A percentile compares a stretch with the other conserved stretches of the same genome.
These are phyloP conservation scores for Incurvaria masculella DNA, from an alignment of 2,888 invertebrate genomes.

Conservation along the genomic window DNA sequence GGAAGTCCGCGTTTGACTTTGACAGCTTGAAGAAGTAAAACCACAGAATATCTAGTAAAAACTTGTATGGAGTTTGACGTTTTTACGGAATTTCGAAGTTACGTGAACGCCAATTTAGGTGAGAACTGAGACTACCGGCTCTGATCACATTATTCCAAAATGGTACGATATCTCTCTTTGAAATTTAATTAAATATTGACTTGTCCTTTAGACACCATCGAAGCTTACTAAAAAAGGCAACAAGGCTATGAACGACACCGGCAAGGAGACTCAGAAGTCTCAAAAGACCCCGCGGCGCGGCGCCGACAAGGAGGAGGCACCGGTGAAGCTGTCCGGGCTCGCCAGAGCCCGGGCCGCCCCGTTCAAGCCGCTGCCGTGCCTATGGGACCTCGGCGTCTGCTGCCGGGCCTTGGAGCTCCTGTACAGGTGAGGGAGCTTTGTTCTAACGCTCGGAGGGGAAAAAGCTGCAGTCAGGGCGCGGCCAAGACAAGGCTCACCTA, in stretches of 20 bases:
- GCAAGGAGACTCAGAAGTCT: constrained; percentile 26
- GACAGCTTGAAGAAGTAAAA: too few species aligned
- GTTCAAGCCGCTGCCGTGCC: constrained; percentile 37
- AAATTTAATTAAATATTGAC: too few species aligned
- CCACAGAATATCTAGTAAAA: too few species aligned
- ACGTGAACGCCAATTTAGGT: too few species aligned
- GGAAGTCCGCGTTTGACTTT: too few species aligned
- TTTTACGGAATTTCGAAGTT: too few species aligned
- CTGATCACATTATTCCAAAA: too few species aligned
- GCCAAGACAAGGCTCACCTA: too few species aligned
- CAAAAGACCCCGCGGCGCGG: constrained; percentile 14
- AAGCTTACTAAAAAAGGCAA: constrained; percentile 32
- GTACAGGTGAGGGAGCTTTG: constrained; percentile 26
- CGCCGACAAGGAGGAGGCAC: constrained; percentile 30
- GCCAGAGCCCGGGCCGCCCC: constrained; percentile 36
- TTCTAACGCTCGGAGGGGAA: neutral
- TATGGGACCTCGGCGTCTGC: constrained; percentile 37
- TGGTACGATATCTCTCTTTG: too few species aligned
- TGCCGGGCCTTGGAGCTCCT: constrained; percentile 32
- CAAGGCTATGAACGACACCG: constrained; percentile 33
- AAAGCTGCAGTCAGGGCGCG: neutral
- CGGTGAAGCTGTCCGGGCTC: constrained; percentile 28
- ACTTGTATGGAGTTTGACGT: too few species aligned
- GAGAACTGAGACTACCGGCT: too few species aligned
- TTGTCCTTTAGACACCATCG: constrained; percentile 32